phyloP scores from a whole-genome alignment of 2,888 invertebrate genomes.

The Hypsopygia costalis region DNA sequence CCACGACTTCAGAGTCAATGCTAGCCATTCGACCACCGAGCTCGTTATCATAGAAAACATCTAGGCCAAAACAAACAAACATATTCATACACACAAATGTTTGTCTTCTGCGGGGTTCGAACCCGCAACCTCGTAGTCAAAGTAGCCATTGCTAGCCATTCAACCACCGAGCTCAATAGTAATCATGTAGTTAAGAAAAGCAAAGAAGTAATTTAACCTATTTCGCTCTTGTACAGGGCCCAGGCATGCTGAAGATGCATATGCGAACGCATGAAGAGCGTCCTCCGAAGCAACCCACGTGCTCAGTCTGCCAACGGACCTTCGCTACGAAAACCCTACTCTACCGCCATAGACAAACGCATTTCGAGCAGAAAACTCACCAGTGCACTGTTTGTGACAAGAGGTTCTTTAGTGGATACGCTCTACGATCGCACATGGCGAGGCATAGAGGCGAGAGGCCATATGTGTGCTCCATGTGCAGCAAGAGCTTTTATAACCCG shows the following conservation, averaged over 20 bases:
- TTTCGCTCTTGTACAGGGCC: too few relatives aligned
- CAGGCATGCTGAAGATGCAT: conserved; percentile 84
- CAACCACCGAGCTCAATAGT: too few relatives aligned
- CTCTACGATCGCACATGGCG: conserved; percentile 73
- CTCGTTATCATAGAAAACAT: too few relatives aligned
- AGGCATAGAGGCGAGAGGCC: conserved; percentile 75
- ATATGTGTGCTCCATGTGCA: conserved; percentile 78
- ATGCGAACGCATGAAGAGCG: conserved; percentile 83
- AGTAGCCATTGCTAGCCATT: too few relatives aligned
- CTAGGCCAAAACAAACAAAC: too few relatives aligned
- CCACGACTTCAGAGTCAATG: too few relatives aligned
- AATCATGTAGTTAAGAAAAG: too few relatives aligned
- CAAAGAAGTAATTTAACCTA: too few relatives aligned
- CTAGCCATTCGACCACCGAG: too few relatives aligned
- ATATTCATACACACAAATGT: too few relatives aligned
- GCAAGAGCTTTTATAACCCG: conserved; percentile 79
- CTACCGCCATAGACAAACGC: conserved; percentile 82
- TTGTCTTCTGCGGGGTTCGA: too few relatives aligned
- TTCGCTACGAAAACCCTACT: conserved; percentile 82
- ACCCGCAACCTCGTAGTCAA: too few relatives aligned
- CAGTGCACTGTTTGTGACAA: conserved; percentile 74
- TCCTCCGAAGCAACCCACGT: conserved; percentile 80
- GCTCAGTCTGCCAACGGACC: conserved; percentile 81
- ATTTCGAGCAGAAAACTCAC: conserved; percentile 79
- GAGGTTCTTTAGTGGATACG: conserved; percentile 72